phyloP scores from a whole-genome alignment of 1,140 invertebrate genomes.

The Tyrophagus putrescentiae region DNA sequence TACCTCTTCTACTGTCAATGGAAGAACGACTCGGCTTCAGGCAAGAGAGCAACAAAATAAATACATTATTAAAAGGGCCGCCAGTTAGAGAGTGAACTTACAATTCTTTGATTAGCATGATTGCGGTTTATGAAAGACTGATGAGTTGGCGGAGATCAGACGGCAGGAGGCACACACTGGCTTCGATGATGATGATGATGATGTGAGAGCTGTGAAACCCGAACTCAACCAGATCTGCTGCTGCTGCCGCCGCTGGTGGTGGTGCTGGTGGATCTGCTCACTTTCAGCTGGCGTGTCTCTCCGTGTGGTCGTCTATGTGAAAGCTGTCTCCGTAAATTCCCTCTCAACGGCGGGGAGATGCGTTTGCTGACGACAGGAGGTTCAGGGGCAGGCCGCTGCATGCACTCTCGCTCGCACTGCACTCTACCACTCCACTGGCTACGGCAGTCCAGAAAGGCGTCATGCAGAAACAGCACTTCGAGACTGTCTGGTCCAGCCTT shows the following conservation, averaged over 20 bases:
- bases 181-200: not conserved
- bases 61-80: constrained; percentile 15
- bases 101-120: constrained; percentile 40
- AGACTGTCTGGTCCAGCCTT: too few relatives aligned
- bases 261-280: not conserved
- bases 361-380: too few relatives aligned
- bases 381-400: too few relatives aligned
- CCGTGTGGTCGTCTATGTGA: too few relatives aligned
- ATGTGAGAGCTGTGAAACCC: not conserved
- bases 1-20: constrained; percentile 45
- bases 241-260: not conserved
- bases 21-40: constrained; percentile 43
- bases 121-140: constrained; percentile 20
- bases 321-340: too few relatives aligned
- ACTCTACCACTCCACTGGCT: too few relatives aligned
- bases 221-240: not conserved
- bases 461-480: too few relatives aligned
- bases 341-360: too few relatives aligned
- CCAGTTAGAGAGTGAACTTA: constrained; percentile 29
- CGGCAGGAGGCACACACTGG: not conserved
- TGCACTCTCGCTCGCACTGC: too few relatives aligned
- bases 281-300: not conserved
- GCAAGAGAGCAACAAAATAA: constrained; percentile 27
- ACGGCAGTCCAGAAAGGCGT: too few relatives aligned
- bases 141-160: not conserved